Base-by-base conservation (phyloP, 2,888 invertebrate genomes). In the Cephus nigrinus region DNA sequence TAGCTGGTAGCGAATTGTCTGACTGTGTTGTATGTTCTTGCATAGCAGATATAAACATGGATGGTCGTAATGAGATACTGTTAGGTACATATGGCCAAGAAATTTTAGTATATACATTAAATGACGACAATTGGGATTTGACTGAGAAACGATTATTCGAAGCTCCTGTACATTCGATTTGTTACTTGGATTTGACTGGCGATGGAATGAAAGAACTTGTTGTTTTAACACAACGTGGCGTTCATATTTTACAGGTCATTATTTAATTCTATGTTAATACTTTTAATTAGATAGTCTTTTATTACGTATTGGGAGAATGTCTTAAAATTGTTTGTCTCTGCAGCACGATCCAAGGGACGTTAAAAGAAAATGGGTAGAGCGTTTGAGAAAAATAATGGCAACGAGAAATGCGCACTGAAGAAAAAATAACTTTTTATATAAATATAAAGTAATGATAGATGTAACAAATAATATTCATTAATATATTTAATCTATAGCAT, bases 21-120 rank as follows among this genome's bases (percentile, higher is more conserved):
- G 95, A 94, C 87, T 92, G 93, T 80, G 92, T 94, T 68, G 90
- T 94, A n/a, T 94, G 94, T 84, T 93, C 93, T 55, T 93, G 93
- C 86, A 92, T 94, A 15, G 94, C 94, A 11, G 96, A 96, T 89
- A 92, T 96, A 75, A 95, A 96, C 89, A 94, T 95, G 92, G 95
- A 96, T 90, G 95, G 95, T 1, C 89, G 92, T 77, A 93, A 94
- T 85, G 96, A 96, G 92, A 93, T 96, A 78, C 86, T 96, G 33
- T 90, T 96, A 68, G 95, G 96, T 77, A 95, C 94, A 12, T 95
- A 94, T 89, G 94, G 94, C 68, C 94, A 95, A 92, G 93, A 93
- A 88, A 88, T 94, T 69, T 87, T 94, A 78, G 89, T 93, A 12
- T 94, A 93, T 85, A 93, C 93, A 85, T 91, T 90, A 76, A 85